Evolutionary conservation across 2,888 invertebrate genomes (phyloP).

Genomic region (Lithophane socia): DNA sequence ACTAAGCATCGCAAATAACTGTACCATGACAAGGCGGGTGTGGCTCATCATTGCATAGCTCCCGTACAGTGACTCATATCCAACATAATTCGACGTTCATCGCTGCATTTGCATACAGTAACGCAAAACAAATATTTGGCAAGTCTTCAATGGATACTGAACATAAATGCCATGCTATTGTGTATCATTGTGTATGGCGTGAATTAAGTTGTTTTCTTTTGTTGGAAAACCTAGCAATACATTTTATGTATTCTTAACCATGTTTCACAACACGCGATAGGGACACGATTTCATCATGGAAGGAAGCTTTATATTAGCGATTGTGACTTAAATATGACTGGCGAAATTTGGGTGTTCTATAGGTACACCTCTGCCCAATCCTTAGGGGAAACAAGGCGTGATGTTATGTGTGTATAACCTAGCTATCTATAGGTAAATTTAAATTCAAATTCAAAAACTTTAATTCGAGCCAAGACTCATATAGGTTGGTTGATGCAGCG

Average conservation of each 20-base stretch:
- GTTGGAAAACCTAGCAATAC: neutral
- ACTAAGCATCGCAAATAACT: conserved; percentile 44
- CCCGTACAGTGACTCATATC: conserved; percentile 52
- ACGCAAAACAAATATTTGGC: conserved; percentile 16
- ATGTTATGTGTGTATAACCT: neutral
- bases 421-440: too few species aligned
- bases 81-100: conserved; percentile 30
- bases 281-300: neutral
- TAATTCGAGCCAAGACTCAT: too few species aligned
- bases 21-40: conserved; percentile 46
- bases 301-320: neutral
- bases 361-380: too few species aligned
- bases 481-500: too few species aligned
- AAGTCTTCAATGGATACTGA: conserved; percentile 31
- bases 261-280: conserved; percentile 6
- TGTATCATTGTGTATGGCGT: neutral
- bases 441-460: too few species aligned
- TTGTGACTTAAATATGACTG: neutral
- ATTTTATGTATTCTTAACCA: conserved; percentile 13
- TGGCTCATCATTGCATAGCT: conserved; percentile 47
- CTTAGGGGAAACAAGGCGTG: too few species aligned
- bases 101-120: conserved; percentile 29
- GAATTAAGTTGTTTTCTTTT: conserved; percentile 9
- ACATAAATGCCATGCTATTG: neutral
- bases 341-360: too few species aligned